phyloP scores from a whole-genome alignment of 1,140 invertebrate species.

The Papilio helenus region DNA sequence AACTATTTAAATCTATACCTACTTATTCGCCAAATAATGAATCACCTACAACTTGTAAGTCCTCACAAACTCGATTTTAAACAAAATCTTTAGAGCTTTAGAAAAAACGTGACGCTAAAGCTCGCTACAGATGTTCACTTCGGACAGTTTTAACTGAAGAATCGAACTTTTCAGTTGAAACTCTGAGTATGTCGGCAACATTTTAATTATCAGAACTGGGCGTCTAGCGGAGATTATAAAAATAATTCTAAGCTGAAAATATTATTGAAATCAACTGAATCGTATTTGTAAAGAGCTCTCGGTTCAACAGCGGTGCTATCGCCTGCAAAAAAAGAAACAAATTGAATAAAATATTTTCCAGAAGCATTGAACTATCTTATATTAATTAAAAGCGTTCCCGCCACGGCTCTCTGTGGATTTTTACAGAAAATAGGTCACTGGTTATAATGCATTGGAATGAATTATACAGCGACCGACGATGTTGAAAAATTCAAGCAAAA shows the following conservation, averaged over 20 bases:
- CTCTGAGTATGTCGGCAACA: too few relatives aligned
- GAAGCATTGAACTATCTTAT: constrained; percentile 19
- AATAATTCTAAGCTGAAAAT: background rate
- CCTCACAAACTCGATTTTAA: background rate
- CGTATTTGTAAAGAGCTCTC: background rate
- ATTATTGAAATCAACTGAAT: background rate
- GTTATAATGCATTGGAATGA: constrained; percentile 11
- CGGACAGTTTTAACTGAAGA: too few relatives aligned
- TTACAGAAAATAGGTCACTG: constrained; percentile 7
- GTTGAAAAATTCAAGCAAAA: constrained; percentile 22
- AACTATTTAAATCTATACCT: background rate
- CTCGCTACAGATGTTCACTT: too few relatives aligned
- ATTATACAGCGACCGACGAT: constrained; percentile 20
- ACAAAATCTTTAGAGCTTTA: background rate
- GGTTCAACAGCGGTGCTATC: background rate
- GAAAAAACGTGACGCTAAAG: background rate
- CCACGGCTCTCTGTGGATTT: background rate
- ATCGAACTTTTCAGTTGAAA: too few relatives aligned
- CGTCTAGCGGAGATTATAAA: too few relatives aligned
- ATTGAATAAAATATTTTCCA: constrained; percentile 8
- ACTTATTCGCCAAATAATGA: background rate
- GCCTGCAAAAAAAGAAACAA: background rate
- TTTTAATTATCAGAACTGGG: too few relatives aligned
- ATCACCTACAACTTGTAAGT: background rate
- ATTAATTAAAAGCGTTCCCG: constrained; percentile 21